Base-by-base conservation (phyloP, 2,113 vertebrate genomes). In the Ptychochromis oligacanthus region DNA sequence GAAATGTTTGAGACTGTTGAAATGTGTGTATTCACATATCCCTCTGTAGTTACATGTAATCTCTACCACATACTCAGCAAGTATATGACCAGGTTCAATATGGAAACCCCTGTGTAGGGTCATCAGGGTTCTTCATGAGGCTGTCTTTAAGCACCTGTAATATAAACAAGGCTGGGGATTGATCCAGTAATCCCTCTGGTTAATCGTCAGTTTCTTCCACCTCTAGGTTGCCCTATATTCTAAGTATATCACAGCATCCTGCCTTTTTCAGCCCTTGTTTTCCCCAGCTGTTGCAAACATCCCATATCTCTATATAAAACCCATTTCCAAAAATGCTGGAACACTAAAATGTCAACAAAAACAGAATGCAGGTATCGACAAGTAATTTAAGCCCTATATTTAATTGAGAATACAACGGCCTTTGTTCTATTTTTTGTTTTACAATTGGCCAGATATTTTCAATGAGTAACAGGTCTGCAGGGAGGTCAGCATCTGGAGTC, bases 181-280 rank as follows among this genome's bases (percentile, higher is more conserved):
- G 9, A 83, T 78, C 60, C 56, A 17, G 40, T 60, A 58, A 72
- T 61, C n/a, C 28, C 40, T 76, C 28, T 82, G 56, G 31, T 62
- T 26, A 75, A 78, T 84, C 55, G 77, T 59, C 81, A 34, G 64
- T 83, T 80, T 82, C 38, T 76, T n/a, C 43, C 55, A 49, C 31
- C 65, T 83, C 11, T 60, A 62, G 75, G 76, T 79, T 62, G n/a
- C 36, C 28, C 28, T 75, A 15, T 65, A 74, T 70, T 59, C 57
- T 31, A 79, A 61, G 61, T 43, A 22, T 81, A 56, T 55, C 56
- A 4, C 31, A 46, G 14, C 22, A 9, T 59, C 36, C 26, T 80
- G 49, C 46, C 62, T 15, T 77, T 75, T 61, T 34, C 52, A 72
- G 43, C 79, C 57, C 26, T 59, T 24, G 26, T 83, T 86, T 86